Evolutionary conservation across 2,113 vertebrate species (phyloP), one percentile per base, ranked within the genome.

Genomic region (Xenopus laevis): DNA sequence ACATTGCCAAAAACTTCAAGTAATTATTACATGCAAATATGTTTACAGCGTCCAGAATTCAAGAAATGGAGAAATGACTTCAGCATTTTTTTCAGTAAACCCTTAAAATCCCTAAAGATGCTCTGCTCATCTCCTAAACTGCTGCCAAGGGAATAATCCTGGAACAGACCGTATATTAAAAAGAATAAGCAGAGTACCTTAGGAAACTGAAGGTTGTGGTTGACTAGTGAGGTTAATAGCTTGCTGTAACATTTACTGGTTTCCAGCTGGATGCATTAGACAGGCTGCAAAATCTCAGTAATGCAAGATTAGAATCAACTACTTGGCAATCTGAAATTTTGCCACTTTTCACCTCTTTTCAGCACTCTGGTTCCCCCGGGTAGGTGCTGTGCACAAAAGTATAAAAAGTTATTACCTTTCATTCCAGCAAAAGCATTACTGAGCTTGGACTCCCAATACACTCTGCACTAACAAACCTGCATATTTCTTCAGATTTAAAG

Each of bases 241-340:
- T 77, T 77, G 74, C 74, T 70, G 74, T 77, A 77, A 77, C 74
- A 77, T 77, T 77, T 77, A 77, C 74, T 64, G 74, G 68, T 77
- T 77, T 77, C 66, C 74, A 77, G 46, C 53, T 77, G 65, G 20
- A 21, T 45, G 60, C 59, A 20, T 77, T 77, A 77, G 74, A 70
- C 74, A 77, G 69, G 63, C 67, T 77, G 74, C 74, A 70, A 59
- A 70, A 58, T 77, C 59, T 77, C 69, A 76, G 74, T 77, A 77
- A 77, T 59, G 70, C 21, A 60, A 77, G 74, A 77, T 77, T 77
- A 77, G 67, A 64, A 64, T 59, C 69, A 67, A 77, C 74, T 77
- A 67, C 67, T 77, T 70, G 74, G 74, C 74, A 77, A 77, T 77
- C 74, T 64, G 64, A 77, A 76, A 70, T 77, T 70, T 77, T 70